These are phyloP conservation scores for Hydrocynus forskahlii DNA, from an alignment of 2,797 vertebrate species.

Conservation along the genomic window DNA sequence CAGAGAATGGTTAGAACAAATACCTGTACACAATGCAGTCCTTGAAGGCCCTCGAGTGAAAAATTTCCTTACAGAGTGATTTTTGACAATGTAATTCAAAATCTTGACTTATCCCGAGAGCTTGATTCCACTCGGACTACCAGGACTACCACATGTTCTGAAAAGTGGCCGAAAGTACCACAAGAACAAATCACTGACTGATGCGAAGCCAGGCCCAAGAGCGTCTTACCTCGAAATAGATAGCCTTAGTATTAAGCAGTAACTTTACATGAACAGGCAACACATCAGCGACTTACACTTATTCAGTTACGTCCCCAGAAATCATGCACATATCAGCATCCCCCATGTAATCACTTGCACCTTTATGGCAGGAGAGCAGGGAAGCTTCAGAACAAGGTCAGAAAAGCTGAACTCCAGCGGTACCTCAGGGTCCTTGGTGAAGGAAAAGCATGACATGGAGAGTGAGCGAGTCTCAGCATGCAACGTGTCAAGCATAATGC, in stretches of 20 bases:
- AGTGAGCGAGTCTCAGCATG: neutral
- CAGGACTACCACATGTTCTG: neutral
- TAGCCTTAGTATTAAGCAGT: neutral
- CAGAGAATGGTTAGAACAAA: neutral
- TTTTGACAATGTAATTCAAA: neutral
- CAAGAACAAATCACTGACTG: constrained; percentile 11
- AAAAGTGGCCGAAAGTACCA: constrained; percentile 17
- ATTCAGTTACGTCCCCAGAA: neutral
- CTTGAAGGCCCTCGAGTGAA: neutral
- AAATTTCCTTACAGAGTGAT: neutral
- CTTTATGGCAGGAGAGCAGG: neutral
- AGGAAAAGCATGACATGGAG: neutral
- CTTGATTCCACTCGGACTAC: neutral
- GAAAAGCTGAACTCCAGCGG: neutral
- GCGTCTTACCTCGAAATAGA: neutral
- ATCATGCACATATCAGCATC: neutral
- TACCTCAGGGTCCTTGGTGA: neutral
- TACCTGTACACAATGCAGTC: neutral
- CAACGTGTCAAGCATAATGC: neutral
- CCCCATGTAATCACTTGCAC: neutral
- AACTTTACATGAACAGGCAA: neutral
- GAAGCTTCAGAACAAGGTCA: neutral
- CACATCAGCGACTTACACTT: neutral
- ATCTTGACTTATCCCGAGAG: neutral
- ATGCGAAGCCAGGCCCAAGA: neutral